A percentile compares a stretch with the other conserved stretches of the same genome.
Evolutionary conservation across 2,113 vertebrate genomes (phyloP).

Genomic region (Bolborhynchus lineola): DNA sequence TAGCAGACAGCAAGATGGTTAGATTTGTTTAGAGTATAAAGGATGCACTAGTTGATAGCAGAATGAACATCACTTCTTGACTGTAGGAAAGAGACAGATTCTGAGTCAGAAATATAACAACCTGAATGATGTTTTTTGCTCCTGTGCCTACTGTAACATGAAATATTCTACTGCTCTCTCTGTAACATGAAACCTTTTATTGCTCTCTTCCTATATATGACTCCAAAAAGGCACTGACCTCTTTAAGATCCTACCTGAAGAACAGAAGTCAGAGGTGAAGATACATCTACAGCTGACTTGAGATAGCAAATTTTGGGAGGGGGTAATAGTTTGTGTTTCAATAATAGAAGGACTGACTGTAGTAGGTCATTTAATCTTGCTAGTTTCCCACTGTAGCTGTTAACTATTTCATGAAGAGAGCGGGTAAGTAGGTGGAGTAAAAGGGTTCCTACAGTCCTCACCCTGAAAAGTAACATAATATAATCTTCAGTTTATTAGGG

Average conservation of each 20-base stretch:
- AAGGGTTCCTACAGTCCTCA: background rate
- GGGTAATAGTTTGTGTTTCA: background rate
- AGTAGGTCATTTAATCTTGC: background rate
- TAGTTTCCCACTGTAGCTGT: background rate
- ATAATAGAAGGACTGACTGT: background rate
- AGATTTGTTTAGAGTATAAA: background rate
- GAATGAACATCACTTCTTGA: background rate
- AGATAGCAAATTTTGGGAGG: background rate
- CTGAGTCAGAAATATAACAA: background rate
- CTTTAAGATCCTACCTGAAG: background rate
- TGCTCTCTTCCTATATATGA: background rate
- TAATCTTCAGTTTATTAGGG: background rate
- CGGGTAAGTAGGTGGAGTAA: background rate
- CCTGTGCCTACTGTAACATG: background rate
- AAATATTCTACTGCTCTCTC: background rate
- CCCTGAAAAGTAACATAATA: background rate
- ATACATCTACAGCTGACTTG: background rate
- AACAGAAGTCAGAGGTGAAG: background rate
- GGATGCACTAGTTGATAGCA: background rate
- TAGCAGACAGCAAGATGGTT: background rate
- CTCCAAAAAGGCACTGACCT: background rate
- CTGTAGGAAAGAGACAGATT: background rate
- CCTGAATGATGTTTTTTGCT: background rate
- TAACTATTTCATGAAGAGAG: background rate
- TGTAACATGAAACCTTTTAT: background rate